Conservation (phyloP, 1,140 invertebrate species). For the Drosophila nigromelanica region DNA sequence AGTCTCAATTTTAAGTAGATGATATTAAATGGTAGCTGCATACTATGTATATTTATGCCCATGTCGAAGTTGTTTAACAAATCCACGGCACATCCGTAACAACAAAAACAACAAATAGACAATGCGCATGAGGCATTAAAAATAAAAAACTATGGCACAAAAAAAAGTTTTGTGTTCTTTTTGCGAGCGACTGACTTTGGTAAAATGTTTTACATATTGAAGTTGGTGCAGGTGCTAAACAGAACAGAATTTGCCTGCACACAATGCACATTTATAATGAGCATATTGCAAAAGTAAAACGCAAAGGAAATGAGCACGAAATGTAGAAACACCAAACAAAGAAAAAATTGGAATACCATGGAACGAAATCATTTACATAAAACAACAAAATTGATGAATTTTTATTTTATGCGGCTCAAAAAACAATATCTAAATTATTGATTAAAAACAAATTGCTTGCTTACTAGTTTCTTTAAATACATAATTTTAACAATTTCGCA, state of each 20-base stretch:
- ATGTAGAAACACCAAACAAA: not conserved
- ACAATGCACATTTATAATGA: slow-evolving; percentile 73
- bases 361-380: not conserved
- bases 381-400: not conserved
- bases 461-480: too few species aligned
- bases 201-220: slow-evolving; percentile 32
- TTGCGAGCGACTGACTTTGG: slow-evolving; percentile 59
- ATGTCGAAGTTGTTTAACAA: slow-evolving; percentile 26
- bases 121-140: slow-evolving; percentile 36
- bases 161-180: slow-evolving; percentile 57
- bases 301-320: slow-evolving; percentile 52
- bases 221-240: slow-evolving; percentile 1
- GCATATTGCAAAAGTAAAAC: slow-evolving; percentile 62
- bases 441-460: too few species aligned
- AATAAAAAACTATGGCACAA: slow-evolving; percentile 3
- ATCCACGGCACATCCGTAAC: slow-evolving; percentile 28
- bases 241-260: slow-evolving; percentile 21
- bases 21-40: slow-evolving; percentile 72
- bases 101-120: slow-evolving; percentile 44
- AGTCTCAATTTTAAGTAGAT: slow-evolving; percentile 10
- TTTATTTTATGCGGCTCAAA: too few species aligned
- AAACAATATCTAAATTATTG: too few species aligned
- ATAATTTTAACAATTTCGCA: too few species aligned
- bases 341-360: slow-evolving; percentile 3
- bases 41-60: slow-evolving; percentile 34